Base-by-base conservation (phyloP, 2,888 invertebrate species). In the Lucinisca nassula region DNA sequence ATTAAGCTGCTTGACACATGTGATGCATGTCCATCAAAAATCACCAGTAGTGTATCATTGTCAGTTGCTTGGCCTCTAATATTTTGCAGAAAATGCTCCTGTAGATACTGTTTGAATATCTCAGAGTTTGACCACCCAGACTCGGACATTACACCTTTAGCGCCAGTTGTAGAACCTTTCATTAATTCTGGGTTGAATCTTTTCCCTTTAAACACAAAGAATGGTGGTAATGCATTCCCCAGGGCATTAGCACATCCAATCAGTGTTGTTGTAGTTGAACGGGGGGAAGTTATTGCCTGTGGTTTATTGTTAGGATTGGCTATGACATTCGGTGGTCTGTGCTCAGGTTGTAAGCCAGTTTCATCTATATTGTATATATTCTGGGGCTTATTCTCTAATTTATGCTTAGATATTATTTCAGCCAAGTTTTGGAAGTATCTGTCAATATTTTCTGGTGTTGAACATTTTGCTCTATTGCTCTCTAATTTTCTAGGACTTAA, bases 21-120 rank as follows among this genome's bases (percentile, higher is more conserved):
- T 4, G 84, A 84, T 24, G 75, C 8, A 51, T 84, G 84, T 37
- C 79, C 75, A 70, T 84, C 81, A 73, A 61, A 76, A 4, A 79
- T 35, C 2, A 76, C 67, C n/a, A 75, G 35, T 8, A 83, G 24
- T 37, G 82, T 77, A 3, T 81, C 38, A 6, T 8, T 38, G 6
- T 78, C 6, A 17, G 10, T 51, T 32, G 24, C 10, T 12, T 40
- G 32, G 30, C 38, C 1, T 21, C 37, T 6, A 8, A 35, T 21
- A 24, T 10, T 17, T 4, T 24, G 24, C 8, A 82, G 35, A 24
- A 82, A 77, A 67, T 77, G 77, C 4, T 67, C 37, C 49, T 70
- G 35, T 0, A 82, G 32, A 38, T 74, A 79, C 32, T 79, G 49
- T 45, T 32, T 12, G 21, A 85, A 85, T 30, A 82, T 74, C 21